Percentiles rank a stretch among this genome's conserved stretches.
Evolutionary conservation across 2,113 vertebrate genomes (phyloP).

Genomic region (Sula dactylatra): DNA sequence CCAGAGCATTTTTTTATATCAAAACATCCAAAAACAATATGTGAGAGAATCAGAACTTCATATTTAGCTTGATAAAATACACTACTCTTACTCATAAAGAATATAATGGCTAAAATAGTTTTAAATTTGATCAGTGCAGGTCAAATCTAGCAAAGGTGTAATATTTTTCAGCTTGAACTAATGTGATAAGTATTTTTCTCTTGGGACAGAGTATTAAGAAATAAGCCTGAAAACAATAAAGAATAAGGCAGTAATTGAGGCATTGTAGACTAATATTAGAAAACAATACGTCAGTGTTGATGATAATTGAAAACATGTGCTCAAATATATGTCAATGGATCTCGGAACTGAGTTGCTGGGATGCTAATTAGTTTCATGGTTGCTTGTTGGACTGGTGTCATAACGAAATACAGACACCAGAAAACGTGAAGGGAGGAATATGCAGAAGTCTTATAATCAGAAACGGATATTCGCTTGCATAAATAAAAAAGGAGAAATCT

Average conservation of each 20-base stretch:
- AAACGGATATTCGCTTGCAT: background rate
- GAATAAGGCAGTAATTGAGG: background rate
- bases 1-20: background rate
- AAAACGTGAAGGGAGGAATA: background rate
- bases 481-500: background rate
- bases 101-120: background rate
- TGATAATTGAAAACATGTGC: slow-evolving; percentile 35
- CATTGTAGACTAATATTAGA: slow-evolving; percentile 26
- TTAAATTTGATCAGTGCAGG: background rate
- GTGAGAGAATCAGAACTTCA: background rate
- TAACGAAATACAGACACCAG: background rate
- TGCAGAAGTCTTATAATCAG: background rate
- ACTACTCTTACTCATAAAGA: background rate
- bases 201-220: background rate
- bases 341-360: background rate
- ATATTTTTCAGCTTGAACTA: background rate
- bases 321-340: slow-evolving; percentile 1
- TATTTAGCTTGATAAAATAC: background rate
- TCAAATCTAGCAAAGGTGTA: background rate
- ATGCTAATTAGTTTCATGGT: background rate
- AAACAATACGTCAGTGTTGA: slow-evolving; percentile 5
- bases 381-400: background rate
- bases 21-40: background rate
- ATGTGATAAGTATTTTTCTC: background rate
- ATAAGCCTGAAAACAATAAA: background rate